A percentile compares a stretch with the other conserved stretches of the same genome.
phyloP scores from a whole-genome alignment of 1,140 invertebrate genomes.

The Lepidurus arcticus region DNA sequence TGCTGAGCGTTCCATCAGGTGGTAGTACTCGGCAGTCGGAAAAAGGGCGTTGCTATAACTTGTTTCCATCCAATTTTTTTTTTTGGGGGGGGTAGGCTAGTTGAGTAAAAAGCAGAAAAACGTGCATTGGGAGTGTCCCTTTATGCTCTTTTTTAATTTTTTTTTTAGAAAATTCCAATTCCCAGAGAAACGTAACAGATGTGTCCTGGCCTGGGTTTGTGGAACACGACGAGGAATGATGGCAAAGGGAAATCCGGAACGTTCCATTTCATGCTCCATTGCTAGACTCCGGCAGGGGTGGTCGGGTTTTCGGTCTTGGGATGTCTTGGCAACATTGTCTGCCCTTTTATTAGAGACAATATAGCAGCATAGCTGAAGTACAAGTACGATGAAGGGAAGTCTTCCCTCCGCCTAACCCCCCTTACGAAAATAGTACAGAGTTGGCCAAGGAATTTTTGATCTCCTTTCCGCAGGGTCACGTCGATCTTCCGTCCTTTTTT shows the following conservation, averaged over 20 bases:
- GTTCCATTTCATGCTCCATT: conserved; percentile 21
- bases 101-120: no score
- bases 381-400: background rate
- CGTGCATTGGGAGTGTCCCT: no score
- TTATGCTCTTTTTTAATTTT: background rate
- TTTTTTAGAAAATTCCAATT: conserved; percentile 11
- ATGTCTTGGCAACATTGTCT: background rate
- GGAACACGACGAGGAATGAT: conserved; percentile 13
- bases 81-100: background rate
- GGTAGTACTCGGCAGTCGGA: background rate
- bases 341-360: background rate
- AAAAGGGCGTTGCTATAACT: background rate
- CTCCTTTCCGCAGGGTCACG: background rate
- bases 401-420: no score
- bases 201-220: background rate
- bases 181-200: conserved; percentile 7
- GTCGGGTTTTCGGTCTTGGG: conserved; percentile 14
- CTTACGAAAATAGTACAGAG: background rate
- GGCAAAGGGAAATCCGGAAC: conserved; percentile 17
- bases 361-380: background rate
- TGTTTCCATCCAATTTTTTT: background rate
- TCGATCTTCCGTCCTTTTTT: conserved; percentile 2
- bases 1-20: background rate
- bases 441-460: background rate
- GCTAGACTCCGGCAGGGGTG: conserved; percentile 6